phyloP scores from a whole-genome alignment of 2,113 vertebrate species.

The Cyprinodon brontotheroides region DNA sequence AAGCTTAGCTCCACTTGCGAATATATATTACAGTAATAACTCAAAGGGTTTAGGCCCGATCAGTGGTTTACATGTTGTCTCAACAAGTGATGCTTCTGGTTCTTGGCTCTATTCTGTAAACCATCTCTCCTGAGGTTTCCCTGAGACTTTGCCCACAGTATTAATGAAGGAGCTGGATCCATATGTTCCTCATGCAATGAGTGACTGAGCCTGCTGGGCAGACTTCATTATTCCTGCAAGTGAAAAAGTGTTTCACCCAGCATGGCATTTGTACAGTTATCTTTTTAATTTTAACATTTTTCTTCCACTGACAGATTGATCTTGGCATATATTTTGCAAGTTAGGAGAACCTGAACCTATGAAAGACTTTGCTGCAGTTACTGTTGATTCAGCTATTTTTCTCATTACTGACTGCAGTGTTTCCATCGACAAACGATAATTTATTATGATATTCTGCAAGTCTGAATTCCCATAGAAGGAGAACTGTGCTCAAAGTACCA shows the following conservation, averaged over 20 bases:
- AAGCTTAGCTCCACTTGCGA: background rate
- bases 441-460: background rate
- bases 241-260: background rate
- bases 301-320: background rate
- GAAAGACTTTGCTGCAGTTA: background rate
- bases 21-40: background rate
- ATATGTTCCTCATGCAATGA: slow-evolving; percentile 12
- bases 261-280: background rate
- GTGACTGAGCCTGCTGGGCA: slow-evolving; percentile 13
- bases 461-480: too few relatives aligned
- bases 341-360: slow-evolving; percentile 6
- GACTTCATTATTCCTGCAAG: background rate
- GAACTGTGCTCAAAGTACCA: background rate
- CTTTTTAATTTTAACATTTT: background rate
- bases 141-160: slow-evolving; percentile 7
- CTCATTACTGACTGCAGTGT: background rate
- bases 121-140: background rate
- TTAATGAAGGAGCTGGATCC: background rate
- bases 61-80: background rate
- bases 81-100: background rate
- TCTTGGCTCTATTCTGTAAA: background rate
- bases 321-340: background rate
- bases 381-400: background rate
- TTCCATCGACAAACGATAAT: background rate
- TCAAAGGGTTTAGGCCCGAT: background rate